Percentiles rank a stretch among this genome's conserved stretches.
phyloP scores from a whole-genome alignment of 1,140 invertebrate species.

The Drosophila auraria region DNA sequence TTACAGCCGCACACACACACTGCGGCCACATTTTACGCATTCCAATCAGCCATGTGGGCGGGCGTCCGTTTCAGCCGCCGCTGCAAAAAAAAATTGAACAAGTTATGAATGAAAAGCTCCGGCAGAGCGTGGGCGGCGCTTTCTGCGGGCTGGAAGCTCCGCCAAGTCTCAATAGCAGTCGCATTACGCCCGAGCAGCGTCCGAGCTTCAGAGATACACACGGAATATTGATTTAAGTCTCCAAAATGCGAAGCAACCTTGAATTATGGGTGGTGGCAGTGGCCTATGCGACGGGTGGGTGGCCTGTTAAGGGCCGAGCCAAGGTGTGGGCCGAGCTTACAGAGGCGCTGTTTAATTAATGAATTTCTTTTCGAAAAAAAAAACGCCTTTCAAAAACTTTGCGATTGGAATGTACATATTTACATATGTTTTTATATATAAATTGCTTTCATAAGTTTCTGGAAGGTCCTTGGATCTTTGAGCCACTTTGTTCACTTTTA shows the following conservation, averaged over 20 bases:
- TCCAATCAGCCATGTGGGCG: conserved; percentile 79
- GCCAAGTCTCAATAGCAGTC: conserved; percentile 25
- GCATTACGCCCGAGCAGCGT: conserved; percentile 20
- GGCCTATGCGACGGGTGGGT: not conserved
- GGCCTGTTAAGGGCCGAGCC: not conserved
- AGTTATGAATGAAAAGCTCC: conserved; percentile 81
- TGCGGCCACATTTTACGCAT: conserved; percentile 72
- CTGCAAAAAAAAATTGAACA: conserved; percentile 30
- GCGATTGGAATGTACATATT: not conserved
- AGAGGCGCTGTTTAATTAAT: conserved; percentile 24
- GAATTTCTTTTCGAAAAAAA: conserved; percentile 22
- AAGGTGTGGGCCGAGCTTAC: conserved; percentile 25
- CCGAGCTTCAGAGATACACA: conserved; percentile 46
- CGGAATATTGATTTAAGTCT: conserved; percentile 56
- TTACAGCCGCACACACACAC: conserved; percentile 12
- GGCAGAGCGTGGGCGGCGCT: conserved; percentile 42
- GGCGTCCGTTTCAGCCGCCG: conserved; percentile 46
- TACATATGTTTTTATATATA: not conserved
- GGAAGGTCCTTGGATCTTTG: not conserved
- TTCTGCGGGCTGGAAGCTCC: conserved; percentile 41
- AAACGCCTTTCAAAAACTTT: conserved; percentile 3
- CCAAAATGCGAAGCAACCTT: conserved; percentile 65
- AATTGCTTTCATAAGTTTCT: not conserved
- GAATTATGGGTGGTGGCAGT: conserved; percentile 62
- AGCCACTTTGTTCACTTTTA: not conserved